Evolutionary conservation across 2,888 invertebrate species (phyloP).

Genomic region (Eilema griseolum): DNA sequence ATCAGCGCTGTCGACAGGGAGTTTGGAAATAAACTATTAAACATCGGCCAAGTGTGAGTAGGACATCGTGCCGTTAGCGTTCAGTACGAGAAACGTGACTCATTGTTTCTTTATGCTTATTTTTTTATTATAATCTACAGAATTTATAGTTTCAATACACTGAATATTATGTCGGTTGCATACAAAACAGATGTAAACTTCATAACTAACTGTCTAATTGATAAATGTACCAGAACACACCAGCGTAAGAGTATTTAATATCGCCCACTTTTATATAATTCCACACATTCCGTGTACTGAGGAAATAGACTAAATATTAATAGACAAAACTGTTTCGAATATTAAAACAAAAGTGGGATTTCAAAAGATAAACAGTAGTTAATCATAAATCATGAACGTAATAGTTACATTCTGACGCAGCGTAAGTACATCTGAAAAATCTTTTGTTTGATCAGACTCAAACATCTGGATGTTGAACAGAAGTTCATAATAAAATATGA

Average conservation of each 20-base stretch:
- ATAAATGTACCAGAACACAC: conserved; percentile 45
- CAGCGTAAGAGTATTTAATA: conserved; percentile 38
- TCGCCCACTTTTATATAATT: conserved; percentile 51
- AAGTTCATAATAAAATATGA: conserved; percentile 87
- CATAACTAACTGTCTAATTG: conserved; percentile 50
- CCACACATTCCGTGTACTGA: conserved; percentile 35
- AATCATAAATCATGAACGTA: conserved; percentile 78
- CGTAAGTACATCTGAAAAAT: conserved; percentile 81
- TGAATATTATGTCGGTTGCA: conserved; percentile 31
- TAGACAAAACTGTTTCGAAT: conserved; percentile 57
- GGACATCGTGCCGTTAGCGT: conserved; percentile 23
- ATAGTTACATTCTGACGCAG: conserved; percentile 78
- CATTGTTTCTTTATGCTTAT: conserved; percentile 32
- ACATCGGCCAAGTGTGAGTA: conserved; percentile 59
- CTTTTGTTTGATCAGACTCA: conserved; percentile 85
- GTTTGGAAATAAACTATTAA: conserved; percentile 72
- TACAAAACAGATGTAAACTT: conserved; percentile 48
- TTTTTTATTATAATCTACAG: conserved; percentile 30
- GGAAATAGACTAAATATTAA: conserved; percentile 55
- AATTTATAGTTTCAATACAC: conserved; percentile 20
- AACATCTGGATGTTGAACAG: conserved; percentile 86
- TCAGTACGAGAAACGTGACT: conserved; percentile 31
- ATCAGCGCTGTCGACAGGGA: conserved; percentile 74
- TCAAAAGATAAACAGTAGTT: conserved; percentile 75
- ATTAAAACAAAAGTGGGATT: conserved; percentile 71